Conservation (phyloP, 2,113 vertebrate genomes). For the Microcebus lehilahytsara region DNA sequence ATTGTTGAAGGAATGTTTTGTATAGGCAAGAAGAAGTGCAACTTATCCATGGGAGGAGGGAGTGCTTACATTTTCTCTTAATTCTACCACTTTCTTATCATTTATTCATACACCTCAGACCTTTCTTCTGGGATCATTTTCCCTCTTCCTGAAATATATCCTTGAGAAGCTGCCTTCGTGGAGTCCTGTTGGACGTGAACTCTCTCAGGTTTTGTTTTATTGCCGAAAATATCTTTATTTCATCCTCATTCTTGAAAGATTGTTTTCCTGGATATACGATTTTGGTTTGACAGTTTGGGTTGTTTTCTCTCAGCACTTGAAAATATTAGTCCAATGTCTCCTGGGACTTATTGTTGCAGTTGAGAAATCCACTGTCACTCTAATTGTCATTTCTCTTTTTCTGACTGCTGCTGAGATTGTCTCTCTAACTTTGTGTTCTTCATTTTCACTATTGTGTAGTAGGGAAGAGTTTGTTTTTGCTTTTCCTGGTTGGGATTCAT, state of each 20-base stretch:
- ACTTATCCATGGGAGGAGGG: neutral
- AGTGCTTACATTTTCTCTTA: neutral
- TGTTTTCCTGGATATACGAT: neutral
- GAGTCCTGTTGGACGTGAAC: neutral
- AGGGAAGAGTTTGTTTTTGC: neutral
- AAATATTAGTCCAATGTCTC: neutral
- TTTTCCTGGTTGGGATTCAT: neutral
- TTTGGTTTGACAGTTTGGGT: neutral
- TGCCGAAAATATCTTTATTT: slow-evolving; percentile 45
- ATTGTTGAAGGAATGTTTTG: neutral
- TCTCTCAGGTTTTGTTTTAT: neutral
- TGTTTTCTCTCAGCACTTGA: neutral
- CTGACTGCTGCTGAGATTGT: neutral
- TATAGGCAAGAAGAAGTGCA: neutral
- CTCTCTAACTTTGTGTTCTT: neutral
- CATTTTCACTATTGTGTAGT: accelerated
- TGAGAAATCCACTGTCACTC: neutral
- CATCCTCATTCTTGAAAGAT: neutral
- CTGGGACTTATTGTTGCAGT: neutral
- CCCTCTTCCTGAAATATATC: neutral
- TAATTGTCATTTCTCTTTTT: neutral
- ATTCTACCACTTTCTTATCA: neutral
- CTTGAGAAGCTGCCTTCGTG: neutral
- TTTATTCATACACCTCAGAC: too few species aligned
- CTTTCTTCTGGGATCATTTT: neutral